Evolutionary conservation across 2,797 vertebrate genomes (phyloP).

Genomic region (Carapus acus): DNA sequence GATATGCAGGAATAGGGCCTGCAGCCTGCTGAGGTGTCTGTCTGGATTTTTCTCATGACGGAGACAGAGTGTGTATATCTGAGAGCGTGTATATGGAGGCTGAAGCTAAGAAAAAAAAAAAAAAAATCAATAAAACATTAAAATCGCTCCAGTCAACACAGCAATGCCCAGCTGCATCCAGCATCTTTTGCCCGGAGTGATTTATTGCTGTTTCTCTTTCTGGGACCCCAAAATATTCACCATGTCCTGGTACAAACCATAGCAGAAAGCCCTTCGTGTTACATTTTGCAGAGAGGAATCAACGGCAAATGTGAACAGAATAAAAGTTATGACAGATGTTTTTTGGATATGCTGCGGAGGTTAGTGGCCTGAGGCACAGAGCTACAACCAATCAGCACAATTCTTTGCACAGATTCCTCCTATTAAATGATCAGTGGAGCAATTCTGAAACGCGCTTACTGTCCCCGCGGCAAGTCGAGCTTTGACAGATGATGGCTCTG

Average conservation of each 20-base stretch:
- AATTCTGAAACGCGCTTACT: conserved; percentile 39
- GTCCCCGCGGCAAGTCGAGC: conserved; percentile 43
- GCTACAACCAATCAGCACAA: conserved; percentile 52
- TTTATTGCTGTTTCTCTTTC: conserved; percentile 44
- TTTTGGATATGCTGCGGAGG: conserved; percentile 43
- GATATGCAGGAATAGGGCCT: conserved; percentile 25
- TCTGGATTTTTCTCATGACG: conserved; percentile 54
- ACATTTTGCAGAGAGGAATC: conserved; percentile 28
- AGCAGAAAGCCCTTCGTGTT: conserved; percentile 32
- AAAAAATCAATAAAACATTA: conserved; percentile 75
- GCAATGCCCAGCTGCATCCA: conserved; percentile 74
- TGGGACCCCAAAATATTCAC: conserved; percentile 54
- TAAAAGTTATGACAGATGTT: conserved; percentile 28
- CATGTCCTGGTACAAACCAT: conserved; percentile 41
- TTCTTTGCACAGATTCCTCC: conserved; percentile 50
- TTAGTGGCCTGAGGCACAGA: conserved; percentile 38
- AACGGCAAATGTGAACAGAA: conserved; percentile 20
- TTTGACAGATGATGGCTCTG: conserved; percentile 49
- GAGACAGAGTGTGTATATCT: conserved; percentile 62
- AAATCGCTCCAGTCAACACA: conserved; percentile 80
- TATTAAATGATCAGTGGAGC: conserved; percentile 61
- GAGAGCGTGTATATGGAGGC: conserved; percentile 67
- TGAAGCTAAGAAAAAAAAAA: conserved; percentile 70
- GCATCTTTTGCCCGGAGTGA: conserved; percentile 51
- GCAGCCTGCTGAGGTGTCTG: conserved; percentile 20